phyloP scores from a whole-genome alignment of 2,888 invertebrate genomes.

The Calameuta idolon region DNA sequence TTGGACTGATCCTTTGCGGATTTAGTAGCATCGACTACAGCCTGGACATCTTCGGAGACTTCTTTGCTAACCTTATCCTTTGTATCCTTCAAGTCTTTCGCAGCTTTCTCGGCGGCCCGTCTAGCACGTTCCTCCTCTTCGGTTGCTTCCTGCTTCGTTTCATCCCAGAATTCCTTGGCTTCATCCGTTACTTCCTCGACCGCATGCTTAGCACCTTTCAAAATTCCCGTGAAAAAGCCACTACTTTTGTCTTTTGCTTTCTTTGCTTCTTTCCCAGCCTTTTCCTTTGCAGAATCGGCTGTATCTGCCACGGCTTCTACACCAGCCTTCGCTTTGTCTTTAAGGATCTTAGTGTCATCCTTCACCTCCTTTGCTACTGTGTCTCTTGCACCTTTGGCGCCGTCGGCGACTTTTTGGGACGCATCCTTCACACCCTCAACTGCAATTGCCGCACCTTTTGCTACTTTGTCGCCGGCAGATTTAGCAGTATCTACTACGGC shows the following conservation, averaged over 20 bases:
- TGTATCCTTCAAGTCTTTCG: slow-evolving; percentile 16
- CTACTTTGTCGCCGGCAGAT: slow-evolving; percentile 27
- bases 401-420: slow-evolving; percentile 47
- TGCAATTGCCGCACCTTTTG: slow-evolving; percentile 18
- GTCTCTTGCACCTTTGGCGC: slow-evolving; percentile 26
- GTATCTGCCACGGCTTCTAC: too few species aligned
- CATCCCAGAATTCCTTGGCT: slow-evolving; percentile 28
- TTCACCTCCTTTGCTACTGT: slow-evolving; percentile 22
- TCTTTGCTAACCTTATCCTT: slow-evolving; percentile 24
- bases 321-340: too few species aligned
- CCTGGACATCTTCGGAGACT: slow-evolving; percentile 21
- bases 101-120: slow-evolving; percentile 13
- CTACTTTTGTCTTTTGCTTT: slow-evolving; percentile 41
- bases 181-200: slow-evolving; percentile 41
- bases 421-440: slow-evolving; percentile 14
- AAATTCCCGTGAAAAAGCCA: slow-evolving; percentile 50
- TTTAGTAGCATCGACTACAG: slow-evolving; percentile 29
- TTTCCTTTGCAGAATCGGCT: background rate
- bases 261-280: slow-evolving; percentile 35
- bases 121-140: slow-evolving; percentile 24
- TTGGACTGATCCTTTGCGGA: slow-evolving; percentile 51
- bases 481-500: slow-evolving; percentile 15
- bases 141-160: slow-evolving; percentile 25
- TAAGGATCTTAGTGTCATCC: slow-evolving; percentile 2
- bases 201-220: slow-evolving; percentile 48